phyloP scores from a whole-genome alignment of 2,113 vertebrate genomes.

The Formicarius rufipectus region DNA sequence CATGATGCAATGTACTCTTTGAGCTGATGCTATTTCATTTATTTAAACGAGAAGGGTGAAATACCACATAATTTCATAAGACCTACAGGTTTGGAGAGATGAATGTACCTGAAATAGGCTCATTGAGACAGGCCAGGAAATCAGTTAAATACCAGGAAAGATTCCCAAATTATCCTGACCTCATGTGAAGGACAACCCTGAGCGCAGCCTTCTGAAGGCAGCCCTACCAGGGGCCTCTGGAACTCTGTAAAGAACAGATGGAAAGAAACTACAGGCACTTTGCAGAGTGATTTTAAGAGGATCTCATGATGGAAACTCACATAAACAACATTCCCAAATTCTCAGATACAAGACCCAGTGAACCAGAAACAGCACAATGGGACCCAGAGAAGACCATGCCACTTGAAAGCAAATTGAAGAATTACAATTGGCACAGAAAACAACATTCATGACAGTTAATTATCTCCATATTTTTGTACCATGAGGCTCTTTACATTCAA shows the following conservation, averaged over 20 bases:
- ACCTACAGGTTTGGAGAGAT: background rate
- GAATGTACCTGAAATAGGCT: background rate
- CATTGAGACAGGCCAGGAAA: background rate
- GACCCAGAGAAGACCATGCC: background rate
- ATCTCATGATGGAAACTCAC: rapidly evolving
- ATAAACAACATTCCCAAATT: rapidly evolving
- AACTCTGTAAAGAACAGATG: background rate
- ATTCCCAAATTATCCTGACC: background rate
- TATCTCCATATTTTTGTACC: rapidly evolving
- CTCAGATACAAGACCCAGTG: rapidly evolving
- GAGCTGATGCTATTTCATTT: background rate
- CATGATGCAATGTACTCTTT: constrained; percentile 27
- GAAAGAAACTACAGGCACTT: background rate
- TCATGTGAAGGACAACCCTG: background rate
- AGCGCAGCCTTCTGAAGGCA: background rate
- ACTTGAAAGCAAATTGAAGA: background rate
- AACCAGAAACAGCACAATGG: background rate
- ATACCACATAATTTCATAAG: background rate
- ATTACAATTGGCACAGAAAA: background rate
- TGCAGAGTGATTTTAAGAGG: background rate
- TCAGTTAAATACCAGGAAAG: background rate
- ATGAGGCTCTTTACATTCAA: background rate
- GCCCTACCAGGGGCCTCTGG: background rate
- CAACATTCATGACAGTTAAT: background rate
- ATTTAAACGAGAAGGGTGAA: constrained; percentile 3